These are phyloP conservation scores for Nesogale talazaci DNA, from an alignment of 2,113 vertebrate genomes.

Conservation along the genomic window DNA sequence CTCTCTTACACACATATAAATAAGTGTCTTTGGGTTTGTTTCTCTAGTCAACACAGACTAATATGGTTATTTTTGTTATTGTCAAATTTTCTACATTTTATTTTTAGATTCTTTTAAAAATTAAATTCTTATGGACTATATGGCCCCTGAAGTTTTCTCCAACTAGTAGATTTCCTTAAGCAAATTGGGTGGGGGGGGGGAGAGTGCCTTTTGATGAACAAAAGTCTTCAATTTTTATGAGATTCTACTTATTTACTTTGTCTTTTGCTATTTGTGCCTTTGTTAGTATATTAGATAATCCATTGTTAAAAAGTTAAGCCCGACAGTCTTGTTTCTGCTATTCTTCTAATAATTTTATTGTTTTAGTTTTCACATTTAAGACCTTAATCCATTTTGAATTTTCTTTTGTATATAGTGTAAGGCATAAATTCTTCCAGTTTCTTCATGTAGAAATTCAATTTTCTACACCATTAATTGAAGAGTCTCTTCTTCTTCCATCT, in stretches of 20 bases:
- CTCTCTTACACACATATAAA: no score
- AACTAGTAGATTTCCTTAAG: not conserved
- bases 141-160: not conserved
- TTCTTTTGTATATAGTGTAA: not conserved
- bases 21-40: no score
- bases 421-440: not conserved
- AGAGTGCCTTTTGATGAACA: not conserved
- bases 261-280: not conserved
- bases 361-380: not conserved
- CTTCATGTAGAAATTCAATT: not conserved
- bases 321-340: not conserved
- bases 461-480: not conserved
- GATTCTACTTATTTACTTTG: not conserved
- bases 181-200: no score
- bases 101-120: not conserved
- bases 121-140: not conserved
- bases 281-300: not conserved
- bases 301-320: not conserved
- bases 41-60: no score
- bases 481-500: not conserved
- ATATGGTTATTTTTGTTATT: no score
- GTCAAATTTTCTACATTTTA: not conserved
- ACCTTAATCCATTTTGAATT: not conserved
- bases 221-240: not conserved
- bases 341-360: not conserved